Evolutionary conservation across 2,888 invertebrate genomes (phyloP), one percentile per base, ranked within the genome.

Genomic region (Isoperla grammatica): DNA sequence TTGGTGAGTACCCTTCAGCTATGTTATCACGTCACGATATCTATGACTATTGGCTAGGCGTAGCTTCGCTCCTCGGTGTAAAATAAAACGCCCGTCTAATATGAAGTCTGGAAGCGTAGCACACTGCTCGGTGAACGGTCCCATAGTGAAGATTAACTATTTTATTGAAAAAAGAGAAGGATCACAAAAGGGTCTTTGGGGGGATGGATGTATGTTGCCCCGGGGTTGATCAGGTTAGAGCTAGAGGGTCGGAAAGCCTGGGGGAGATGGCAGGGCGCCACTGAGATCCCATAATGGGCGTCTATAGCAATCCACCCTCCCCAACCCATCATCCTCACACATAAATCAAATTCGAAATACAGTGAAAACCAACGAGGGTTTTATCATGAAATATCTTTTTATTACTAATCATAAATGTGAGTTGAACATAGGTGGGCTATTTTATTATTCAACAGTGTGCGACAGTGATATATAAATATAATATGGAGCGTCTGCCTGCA

Each of bases 201-300:
- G 53, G 53, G 53, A 53, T 53, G 53, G 53, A 53, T 53, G 39
- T 53, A 53, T 53, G 53, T 53, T 53, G 53, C 53, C 53, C 53
- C 35, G 53, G 53, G 53, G 53, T 53, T 53, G 53, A 53, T 53
- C 53, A 53, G 53, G 53, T 53, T 53, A 53, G 53, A 53, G 53
- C 29, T 29, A 29, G 29, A 29, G 53, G 53, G 53, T 53, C 39
- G 53, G 53, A 53, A 53, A 37, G 53, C 53, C 53, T 53, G 53
- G 53, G 53, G 53, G 53, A 53, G 20, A 53, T 53, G 53, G 53
- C 53, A 53, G 53, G 53, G 53, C 53, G 53, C 53, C 53, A 53
- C 53, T 53, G 53, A 53, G 53, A 37, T 37, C 53, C 53, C 53
- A 37, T 39, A 37, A 39, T 39, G 39, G 53, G 37, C 53, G 53